Conservation (phyloP, 2,797 vertebrate species). For the Sparus aurata region DNA sequence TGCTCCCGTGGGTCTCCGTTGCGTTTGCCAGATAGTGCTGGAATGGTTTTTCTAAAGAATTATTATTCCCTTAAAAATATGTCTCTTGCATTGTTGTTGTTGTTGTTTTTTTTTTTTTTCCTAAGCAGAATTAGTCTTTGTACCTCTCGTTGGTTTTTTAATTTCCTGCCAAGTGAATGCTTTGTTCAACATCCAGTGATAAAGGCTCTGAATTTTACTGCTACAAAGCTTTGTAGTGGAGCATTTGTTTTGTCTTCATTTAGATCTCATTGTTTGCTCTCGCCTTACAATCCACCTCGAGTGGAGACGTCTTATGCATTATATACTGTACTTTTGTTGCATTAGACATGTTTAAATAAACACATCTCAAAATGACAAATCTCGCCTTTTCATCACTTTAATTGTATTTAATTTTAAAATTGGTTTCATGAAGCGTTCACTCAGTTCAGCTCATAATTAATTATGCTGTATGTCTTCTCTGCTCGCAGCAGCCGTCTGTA, state of each 20-base stretch:
- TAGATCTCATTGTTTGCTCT: slow-evolving; percentile 82
- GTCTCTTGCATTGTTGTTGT: slow-evolving; percentile 86
- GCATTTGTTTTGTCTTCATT: slow-evolving; percentile 86
- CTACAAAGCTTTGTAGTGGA: slow-evolving; percentile 85
- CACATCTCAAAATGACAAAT: slow-evolving; percentile 68
- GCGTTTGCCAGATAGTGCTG: slow-evolving; percentile 86
- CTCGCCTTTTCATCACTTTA: slow-evolving; percentile 73
- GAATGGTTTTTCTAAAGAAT: slow-evolving; percentile 87
- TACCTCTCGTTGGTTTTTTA: slow-evolving; percentile 85
- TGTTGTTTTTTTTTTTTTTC: slow-evolving; percentile 79
- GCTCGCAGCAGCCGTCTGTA: slow-evolving; percentile 54
- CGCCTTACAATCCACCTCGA: slow-evolving; percentile 73
- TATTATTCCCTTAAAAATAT: slow-evolving; percentile 87
- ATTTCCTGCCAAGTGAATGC: slow-evolving; percentile 86
- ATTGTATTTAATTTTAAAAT: slow-evolving; percentile 75
- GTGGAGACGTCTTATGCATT: slow-evolving; percentile 66
- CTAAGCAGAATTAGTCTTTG: slow-evolving; percentile 86
- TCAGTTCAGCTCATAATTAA: slow-evolving; percentile 73
- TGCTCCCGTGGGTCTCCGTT: slow-evolving; percentile 83
- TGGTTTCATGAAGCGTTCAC: slow-evolving; percentile 60
- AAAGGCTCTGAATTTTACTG: slow-evolving; percentile 83
- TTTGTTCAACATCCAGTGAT: slow-evolving; percentile 87
- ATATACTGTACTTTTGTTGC: slow-evolving; percentile 67
- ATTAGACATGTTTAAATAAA: slow-evolving; percentile 70
- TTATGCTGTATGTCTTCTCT: slow-evolving; percentile 74